Conservation (phyloP, 2,797 vertebrate species). For the Periophthalmus magnuspinnatus region DNA sequence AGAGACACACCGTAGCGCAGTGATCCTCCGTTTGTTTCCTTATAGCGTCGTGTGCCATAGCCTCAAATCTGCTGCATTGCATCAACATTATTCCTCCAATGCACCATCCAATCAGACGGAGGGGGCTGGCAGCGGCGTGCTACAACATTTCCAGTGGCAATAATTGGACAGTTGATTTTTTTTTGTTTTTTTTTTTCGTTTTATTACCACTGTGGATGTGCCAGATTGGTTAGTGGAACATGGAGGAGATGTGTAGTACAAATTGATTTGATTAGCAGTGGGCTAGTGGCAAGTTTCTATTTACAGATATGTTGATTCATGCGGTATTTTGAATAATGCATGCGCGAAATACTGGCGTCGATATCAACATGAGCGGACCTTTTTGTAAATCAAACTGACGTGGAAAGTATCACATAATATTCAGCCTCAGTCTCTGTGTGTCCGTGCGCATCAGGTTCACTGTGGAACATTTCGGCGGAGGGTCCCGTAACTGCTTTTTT, state of each 20-base stretch:
- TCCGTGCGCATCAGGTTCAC: too few relatives aligned
- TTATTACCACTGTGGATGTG: not conserved
- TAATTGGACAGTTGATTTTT: slow-evolving; percentile 36
- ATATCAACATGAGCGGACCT: not conserved
- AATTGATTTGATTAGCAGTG: slow-evolving; percentile 66
- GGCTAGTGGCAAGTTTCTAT: slow-evolving; percentile 54
- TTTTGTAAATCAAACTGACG: not conserved
- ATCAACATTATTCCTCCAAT: slow-evolving; percentile 39
- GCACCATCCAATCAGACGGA: slow-evolving; percentile 28
- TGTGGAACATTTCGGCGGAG: not conserved
- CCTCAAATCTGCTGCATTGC: slow-evolving; percentile 36
- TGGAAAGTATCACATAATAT: too few relatives aligned
- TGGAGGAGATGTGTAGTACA: slow-evolving; percentile 31
- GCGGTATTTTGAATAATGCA: slow-evolving; percentile 17
- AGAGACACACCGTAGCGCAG: slow-evolving; percentile 31
- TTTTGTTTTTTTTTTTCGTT: not conserved
- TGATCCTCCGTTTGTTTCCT: not conserved
- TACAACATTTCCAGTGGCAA: slow-evolving; percentile 18
- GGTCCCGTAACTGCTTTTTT: too few relatives aligned
- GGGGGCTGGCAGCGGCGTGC: not conserved
- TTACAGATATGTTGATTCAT: slow-evolving; percentile 51
- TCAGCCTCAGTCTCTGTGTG: too few relatives aligned
- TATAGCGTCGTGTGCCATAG: slow-evolving; percentile 27
- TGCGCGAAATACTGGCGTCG: not conserved
- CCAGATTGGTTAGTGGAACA: slow-evolving; percentile 55